A percentile compares a stretch with the other conserved stretches of the same genome.
Conservation (phyloP, 2,797 vertebrate genomes). For the Austrolebias charrua region DNA sequence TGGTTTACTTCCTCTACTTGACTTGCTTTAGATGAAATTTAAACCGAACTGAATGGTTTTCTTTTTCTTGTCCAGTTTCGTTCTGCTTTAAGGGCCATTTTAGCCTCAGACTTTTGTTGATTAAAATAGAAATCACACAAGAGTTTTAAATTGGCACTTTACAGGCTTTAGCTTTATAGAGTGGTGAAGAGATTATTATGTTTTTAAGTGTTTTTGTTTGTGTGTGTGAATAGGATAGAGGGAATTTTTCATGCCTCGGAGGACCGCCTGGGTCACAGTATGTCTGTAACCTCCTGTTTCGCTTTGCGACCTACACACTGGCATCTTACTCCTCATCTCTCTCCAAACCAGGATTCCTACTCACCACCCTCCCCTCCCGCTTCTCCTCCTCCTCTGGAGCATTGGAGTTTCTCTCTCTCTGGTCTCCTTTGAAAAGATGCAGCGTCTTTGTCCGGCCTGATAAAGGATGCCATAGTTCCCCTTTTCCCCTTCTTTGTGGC, state of each 20-base stretch:
- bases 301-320: conserved; percentile 77
- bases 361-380: conserved; percentile 34
- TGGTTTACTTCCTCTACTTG: conserved; percentile 35
- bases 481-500: conserved; percentile 80
- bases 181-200: conserved; percentile 38
- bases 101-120: conserved; percentile 8
- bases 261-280: conserved; percentile 64
- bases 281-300: conserved; percentile 73
- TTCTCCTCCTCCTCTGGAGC: conserved; percentile 68
- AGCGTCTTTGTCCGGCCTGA: conserved; percentile 80
- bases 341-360: conserved; percentile 71
- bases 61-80: conserved; percentile 15
- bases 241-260: conserved; percentile 69
- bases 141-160: conserved; percentile 22
- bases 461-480: conserved; percentile 83
- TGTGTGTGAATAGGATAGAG: conserved; percentile 45
- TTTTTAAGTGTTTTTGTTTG: conserved; percentile 14
- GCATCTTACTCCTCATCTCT: conserved; percentile 68
- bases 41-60: conserved; percentile 11
- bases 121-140: conserved; percentile 12
- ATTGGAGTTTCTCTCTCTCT: conserved; percentile 75
- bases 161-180: conserved; percentile 23
- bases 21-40: conserved; percentile 19
- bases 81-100: conserved; percentile 5
- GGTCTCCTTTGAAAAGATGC: conserved; percentile 82